Conservation (phyloP, 2,113 vertebrate genomes). For the Pseudorhombus dupliciocellatus region DNA sequence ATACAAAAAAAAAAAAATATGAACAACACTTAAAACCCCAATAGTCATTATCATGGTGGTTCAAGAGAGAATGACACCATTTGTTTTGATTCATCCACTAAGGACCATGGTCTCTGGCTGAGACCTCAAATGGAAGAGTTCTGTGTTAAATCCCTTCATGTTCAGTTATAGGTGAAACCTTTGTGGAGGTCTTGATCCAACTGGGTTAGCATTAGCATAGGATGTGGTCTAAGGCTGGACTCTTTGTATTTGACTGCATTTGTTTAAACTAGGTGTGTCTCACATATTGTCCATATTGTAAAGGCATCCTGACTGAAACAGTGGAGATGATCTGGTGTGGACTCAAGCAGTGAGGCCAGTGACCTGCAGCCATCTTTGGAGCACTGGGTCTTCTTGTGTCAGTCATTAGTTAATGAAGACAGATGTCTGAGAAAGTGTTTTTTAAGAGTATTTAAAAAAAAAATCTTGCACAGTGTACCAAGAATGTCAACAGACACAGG, state of each 20-base stretch:
- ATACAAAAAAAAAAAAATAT: too few relatives aligned
- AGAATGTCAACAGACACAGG: constrained; percentile 13
- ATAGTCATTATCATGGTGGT: neutral
- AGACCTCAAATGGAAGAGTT: neutral
- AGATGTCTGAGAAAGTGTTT: constrained; percentile 6
- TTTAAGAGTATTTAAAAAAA: constrained; percentile 1
- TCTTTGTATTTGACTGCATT: neutral
- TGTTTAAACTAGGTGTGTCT: neutral
- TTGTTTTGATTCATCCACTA: neutral
- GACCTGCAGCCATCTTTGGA: neutral
- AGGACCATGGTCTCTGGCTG: neutral
- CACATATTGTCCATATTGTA: neutral
- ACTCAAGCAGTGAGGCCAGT: neutral
- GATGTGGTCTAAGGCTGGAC: neutral
- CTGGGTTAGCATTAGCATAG: neutral
- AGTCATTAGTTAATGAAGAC: neutral
- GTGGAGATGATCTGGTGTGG: neutral
- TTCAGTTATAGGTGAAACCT: neutral
- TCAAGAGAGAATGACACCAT: neutral
- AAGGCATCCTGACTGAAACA: neutral
- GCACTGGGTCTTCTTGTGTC: neutral
- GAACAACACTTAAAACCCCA: neutral
- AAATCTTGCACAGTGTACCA: neutral
- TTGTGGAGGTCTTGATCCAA: neutral
- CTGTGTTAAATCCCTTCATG: neutral